phyloP scores from a whole-genome alignment of 2,113 vertebrate genomes.

The Cervus canadensis region DNA sequence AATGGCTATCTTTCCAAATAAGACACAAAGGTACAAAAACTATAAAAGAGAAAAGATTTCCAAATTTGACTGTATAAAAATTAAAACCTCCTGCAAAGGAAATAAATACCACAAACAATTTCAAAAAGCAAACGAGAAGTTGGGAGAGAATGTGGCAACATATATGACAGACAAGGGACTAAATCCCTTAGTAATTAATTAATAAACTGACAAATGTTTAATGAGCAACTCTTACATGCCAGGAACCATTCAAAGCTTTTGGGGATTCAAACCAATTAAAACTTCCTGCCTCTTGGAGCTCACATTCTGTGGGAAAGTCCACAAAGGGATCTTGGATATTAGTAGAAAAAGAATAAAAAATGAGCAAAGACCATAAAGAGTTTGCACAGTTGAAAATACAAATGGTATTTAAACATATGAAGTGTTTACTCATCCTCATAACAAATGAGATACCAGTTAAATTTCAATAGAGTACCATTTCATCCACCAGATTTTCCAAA shows the following conservation, averaged over 20 bases:
- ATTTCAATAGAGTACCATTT: background rate
- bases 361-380: background rate
- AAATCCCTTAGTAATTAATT: background rate
- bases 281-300: background rate
- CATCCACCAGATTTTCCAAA: background rate
- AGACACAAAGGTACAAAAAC: background rate
- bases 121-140: background rate
- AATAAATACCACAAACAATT: background rate
- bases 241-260: background rate
- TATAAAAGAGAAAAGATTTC: background rate
- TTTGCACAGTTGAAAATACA: background rate
- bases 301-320: background rate
- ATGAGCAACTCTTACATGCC: background rate
- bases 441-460: background rate
- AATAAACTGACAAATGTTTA: slow-evolving; percentile 31
- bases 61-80: background rate
- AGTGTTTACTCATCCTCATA: background rate
- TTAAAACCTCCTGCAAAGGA: background rate
- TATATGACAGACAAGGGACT: background rate
- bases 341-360: background rate
- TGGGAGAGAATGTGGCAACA: background rate
- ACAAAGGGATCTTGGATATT: background rate
- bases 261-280: slow-evolving; percentile 6
- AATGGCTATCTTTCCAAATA: background rate
- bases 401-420: background rate